Percentiles rank a stretch among this genome's conserved stretches.
Evolutionary conservation across 2,113 vertebrate genomes (phyloP).

Genomic region (Parotia lawesii): DNA sequence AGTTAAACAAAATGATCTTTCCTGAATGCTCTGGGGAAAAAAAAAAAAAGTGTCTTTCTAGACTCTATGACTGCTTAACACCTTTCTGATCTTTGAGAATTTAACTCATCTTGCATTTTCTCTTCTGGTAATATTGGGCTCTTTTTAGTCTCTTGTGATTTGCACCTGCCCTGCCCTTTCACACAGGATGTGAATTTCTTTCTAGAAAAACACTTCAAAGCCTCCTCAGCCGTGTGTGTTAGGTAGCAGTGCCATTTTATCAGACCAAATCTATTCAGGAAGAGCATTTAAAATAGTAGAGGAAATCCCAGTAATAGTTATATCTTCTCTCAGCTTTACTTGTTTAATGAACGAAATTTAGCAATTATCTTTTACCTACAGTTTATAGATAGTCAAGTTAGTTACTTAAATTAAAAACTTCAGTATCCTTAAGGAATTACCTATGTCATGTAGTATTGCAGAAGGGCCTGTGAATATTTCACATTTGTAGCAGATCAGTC

Average conservation of each 20-base stretch:
- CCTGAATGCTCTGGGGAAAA: background rate
- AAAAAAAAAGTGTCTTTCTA: background rate
- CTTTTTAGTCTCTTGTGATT: background rate
- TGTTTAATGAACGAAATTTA: background rate
- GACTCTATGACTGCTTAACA: background rate
- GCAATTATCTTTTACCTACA: background rate
- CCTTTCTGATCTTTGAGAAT: background rate
- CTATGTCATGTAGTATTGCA: background rate
- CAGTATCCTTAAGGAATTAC: background rate
- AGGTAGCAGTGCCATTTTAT: background rate
- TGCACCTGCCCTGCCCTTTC: background rate
- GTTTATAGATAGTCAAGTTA: background rate
- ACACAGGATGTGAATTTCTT: background rate
- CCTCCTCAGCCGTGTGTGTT: background rate
- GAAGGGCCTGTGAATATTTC: background rate
- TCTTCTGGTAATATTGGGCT: background rate
- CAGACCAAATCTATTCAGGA: background rate
- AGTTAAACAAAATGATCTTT: background rate
- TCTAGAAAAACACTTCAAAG: background rate
- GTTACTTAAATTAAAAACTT: background rate
- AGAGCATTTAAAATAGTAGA: background rate
- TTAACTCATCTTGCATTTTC: background rate
- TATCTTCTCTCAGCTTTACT: background rate
- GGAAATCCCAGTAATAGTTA: background rate
- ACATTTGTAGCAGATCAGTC: background rate